Base-by-base conservation (phyloP, 2,113 vertebrate species). In the Neotoma lepida region DNA sequence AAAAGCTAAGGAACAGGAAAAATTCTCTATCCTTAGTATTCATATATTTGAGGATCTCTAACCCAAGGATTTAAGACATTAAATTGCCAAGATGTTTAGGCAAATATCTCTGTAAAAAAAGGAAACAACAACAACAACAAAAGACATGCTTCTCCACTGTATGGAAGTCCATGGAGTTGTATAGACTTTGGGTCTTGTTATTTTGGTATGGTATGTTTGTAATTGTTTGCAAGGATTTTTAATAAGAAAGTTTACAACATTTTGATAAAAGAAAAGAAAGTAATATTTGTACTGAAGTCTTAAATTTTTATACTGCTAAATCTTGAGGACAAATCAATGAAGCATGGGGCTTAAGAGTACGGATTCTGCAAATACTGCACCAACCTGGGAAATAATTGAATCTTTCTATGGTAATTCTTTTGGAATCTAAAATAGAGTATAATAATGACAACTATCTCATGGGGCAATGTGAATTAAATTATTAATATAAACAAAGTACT, bases 401-500 rank as follows among this genome's bases (percentile, higher is more conserved):
- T 92, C 14, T 88, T 18, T 94, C 44, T 91, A 14, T 77, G 76
- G 9, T 20, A 82, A 92, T 95, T 94, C 17, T 92, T 92, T 56
- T 44, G 18, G 54, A 30, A 41, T 94, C 73, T 95, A 76, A 90
- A 92, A 66, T 89, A 64, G 86, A 20, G 5, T 5, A 93, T 81
- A 86, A 81, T 81, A 93, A 95, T 2, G 92, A 80, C 46, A 77
- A 14, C 8, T 64, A 74, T 64, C 35, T 92, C n/a, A 56, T 49
- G 2, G 10, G 26, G 6, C 28, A 76, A 2, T 17, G 6, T n/a
- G 8, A 68, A 94, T 91, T 91, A 95, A 94, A 94, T 92, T 78
- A 86, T 81, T 73, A 84, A 93, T 68, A 89, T 86, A 35, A 80
- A 22, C 3, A 89, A 97, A 97, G 35, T 91, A 86, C 73, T 90